Conservation (phyloP, 2,888 invertebrate genomes). For the Drosophila neonasuta region DNA sequence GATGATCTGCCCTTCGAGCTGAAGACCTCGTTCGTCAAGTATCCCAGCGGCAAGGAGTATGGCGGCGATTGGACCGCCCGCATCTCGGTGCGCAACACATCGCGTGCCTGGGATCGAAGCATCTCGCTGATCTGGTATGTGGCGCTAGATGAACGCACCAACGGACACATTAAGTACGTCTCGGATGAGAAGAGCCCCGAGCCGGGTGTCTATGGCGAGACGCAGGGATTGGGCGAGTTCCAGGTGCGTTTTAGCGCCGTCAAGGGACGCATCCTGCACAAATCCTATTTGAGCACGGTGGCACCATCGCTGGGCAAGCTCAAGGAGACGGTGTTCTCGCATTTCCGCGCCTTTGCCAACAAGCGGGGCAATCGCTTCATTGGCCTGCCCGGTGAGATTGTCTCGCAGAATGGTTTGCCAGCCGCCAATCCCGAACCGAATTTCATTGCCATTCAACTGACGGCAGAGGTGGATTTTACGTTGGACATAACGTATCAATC, state of each 20-base stretch:
- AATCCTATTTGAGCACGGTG: slow-evolving; percentile 88
- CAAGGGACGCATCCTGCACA: slow-evolving; percentile 86
- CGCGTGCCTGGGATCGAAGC: slow-evolving; percentile 76
- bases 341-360: slow-evolving; percentile 85
- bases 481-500: slow-evolving; percentile 93
- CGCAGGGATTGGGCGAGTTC: slow-evolving; percentile 91
- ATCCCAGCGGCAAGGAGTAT: slow-evolving; percentile 88
- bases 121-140: slow-evolving; percentile 90
- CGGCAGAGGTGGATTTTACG: slow-evolving; percentile 90
- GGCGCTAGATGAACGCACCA: slow-evolving; percentile 89
- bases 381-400: slow-evolving; percentile 85
- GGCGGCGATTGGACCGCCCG: slow-evolving; percentile 98
- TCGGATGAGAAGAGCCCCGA: slow-evolving; percentile 78
- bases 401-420: slow-evolving; percentile 83
- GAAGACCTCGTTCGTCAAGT: slow-evolving; percentile 94
- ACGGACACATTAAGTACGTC: slow-evolving; percentile 83
- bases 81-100: slow-evolving; percentile 85
- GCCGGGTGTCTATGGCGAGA: slow-evolving; percentile 86
- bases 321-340: slow-evolving; percentile 89
- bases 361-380: slow-evolving; percentile 84
- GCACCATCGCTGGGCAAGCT: slow-evolving; percentile 87
- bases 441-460: slow-evolving; percentile 90
- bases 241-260: slow-evolving; percentile 81
- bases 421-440: slow-evolving; percentile 87
- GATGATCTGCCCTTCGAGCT: slow-evolving; percentile 90